Evolutionary conservation across 1,140 invertebrate species (phyloP), one percentile per base, ranked within the genome.

Genomic region (Drosophila eugracilis): DNA sequence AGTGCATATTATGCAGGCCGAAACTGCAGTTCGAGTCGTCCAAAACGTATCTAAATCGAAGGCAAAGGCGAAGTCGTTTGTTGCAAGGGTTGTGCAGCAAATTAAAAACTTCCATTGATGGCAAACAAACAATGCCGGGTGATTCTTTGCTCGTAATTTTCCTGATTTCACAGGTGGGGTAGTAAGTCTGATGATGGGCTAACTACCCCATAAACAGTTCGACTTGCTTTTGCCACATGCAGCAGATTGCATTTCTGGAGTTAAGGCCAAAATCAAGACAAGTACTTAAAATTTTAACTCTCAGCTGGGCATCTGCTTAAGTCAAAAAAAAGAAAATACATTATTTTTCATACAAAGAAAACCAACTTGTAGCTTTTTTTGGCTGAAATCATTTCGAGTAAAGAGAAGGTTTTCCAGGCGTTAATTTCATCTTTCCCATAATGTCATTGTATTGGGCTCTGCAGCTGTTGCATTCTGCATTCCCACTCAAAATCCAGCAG

Each of bases 21-120:
- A 85, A 86, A 88, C 81, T 85, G 81, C 81, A 85, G 50, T 81
- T 76, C 42, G 42, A n/a, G n/a, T 22, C 42, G n/a, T n/a, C 42
- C 21, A 14, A 42, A 41, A 26, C 21, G 3, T 12, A 45, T n/a
- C 22, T 24, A 1, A 26, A 24, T 45, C 22, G 42, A 45, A 45
- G 28, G 48, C 45, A 14, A 78, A 41, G 39, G 28, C 41, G 15
- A 47, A 36, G 30, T 60, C 60, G 50, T 70, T 55, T 44, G 69
- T 55, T 44, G 69, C 47, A 59, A 42, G 53, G 24, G 39, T 45
- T 32, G 39, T 32, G 70, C 48, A 44, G 62, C 77, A 85, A 85
- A 86, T 85, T 85, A 85, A 85, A 85, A 85, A 85, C 77, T 86
- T 86, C 78, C 50, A 86, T 65, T 81, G 80, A 72, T 85, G 76